Evolutionary conservation across 2,888 invertebrate genomes (phyloP), one percentile per base, ranked within the genome.

Genomic region (Aricia artaxerxes): DNA sequence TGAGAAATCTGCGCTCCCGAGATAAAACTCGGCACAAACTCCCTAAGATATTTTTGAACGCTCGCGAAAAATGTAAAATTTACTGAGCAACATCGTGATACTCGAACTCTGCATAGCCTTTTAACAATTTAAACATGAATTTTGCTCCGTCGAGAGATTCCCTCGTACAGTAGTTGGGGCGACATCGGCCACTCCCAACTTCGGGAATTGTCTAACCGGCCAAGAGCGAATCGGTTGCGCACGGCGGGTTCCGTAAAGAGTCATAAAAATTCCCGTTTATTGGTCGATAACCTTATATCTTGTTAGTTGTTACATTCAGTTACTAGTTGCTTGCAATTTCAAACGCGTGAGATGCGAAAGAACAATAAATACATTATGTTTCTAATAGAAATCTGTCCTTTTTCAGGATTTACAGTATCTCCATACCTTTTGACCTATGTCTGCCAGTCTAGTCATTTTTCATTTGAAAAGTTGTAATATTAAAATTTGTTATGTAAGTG

Each of bases 121-220:
- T 91, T 88, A 90, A 90, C 90, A 89, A 92, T 92, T 92, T 89
- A 89, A 90, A 90, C 90, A 90, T 85, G 88, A 87, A 88, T 88
- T 81, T 85, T 64, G 79, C 79, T 64, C 79, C 82, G 81, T 82
- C 84, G 84, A 85, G 87, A 88, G 88, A 91, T 91, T 91, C 92
- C 91, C 89, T 89, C 89, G 88, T 89, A 89, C 86, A 61, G 80
- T 80, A 82, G 82, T 80, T 57, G 24, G 24, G 49, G 83, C 80
- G 82, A 84, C 83, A 81, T 79, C 81, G 83, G 80, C 78, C 72
- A 78, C 81, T 79, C 77, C 79, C 78, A 82, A 83, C 81, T 84
- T 82, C 79, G 80, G 78, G 81, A 81, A 81, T 82, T 82, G 82
- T 61, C 57, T 57, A 16, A 57, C 57, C 1, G 57, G 57, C 16